These are phyloP conservation scores for Columbina picui DNA, from an alignment of 2,113 vertebrate species.

Conservation along the genomic window DNA sequence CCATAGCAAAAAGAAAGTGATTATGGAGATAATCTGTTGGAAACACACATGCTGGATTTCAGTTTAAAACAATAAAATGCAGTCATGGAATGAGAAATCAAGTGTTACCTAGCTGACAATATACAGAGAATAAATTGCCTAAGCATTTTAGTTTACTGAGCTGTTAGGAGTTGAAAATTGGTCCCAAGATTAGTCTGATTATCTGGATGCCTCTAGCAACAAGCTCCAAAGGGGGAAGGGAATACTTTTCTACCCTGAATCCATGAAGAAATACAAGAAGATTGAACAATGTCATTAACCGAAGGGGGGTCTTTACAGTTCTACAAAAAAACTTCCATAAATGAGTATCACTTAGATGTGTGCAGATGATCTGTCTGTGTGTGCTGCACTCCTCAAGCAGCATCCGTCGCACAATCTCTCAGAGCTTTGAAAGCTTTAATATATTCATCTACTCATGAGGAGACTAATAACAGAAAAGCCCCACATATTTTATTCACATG, in stretches of 20 bases:
- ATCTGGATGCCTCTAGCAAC: neutral
- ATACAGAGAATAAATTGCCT: neutral
- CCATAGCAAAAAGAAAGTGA: conserved; percentile 56
- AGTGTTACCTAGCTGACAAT: neutral
- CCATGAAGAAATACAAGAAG: neutral
- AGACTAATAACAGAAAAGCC: neutral
- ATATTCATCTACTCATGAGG: neutral
- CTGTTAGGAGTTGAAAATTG: conserved; percentile 25
- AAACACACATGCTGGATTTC: conserved; percentile 22
- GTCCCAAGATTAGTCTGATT: conserved; percentile 33
- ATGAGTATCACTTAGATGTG: neutral
- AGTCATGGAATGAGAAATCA: conserved; percentile 6
- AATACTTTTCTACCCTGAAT: neutral
- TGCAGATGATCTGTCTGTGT: neutral
- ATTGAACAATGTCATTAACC: neutral
- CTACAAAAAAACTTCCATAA: neutral
- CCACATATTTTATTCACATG: neutral
- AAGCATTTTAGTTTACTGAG: conserved; percentile 38
- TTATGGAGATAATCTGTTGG: conserved; percentile 29
- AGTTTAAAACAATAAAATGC: conserved; percentile 56
- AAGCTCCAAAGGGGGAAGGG: neutral
- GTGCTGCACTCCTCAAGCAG: neutral
- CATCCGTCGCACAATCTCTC: neutral
- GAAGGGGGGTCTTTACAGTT: neutral
- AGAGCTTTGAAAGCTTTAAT: neutral